Base-by-base conservation (phyloP, 64 coral and sea anemone genomes). In the Montipora cactus region DNA sequence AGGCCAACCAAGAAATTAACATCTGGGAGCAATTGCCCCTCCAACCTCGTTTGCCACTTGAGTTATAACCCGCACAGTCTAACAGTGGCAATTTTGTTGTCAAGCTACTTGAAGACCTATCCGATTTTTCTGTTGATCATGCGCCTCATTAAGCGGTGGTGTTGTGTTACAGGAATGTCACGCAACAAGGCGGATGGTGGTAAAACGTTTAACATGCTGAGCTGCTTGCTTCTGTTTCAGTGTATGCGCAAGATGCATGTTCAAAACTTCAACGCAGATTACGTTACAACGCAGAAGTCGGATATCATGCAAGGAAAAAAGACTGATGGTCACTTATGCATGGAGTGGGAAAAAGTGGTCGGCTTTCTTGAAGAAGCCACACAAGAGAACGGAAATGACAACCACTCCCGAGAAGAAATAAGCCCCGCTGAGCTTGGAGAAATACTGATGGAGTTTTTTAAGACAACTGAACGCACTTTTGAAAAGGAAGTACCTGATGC, bases 91-190 rank as follows among this genome's bases (percentile, higher is more conserved):
- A 87, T 94, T 77, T 72, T 99, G 44, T 47, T 99, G 50, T 77
- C 79, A 0, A 91, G 72, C 46, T 99, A 94, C 44, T 80, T 94
- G 64, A 96, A 96, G 72, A 78, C 86, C 0, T 91, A 94, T 67
- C 97, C 95, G 58, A 46, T 16, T 28, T 89, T 99, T 1, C 76
- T 99, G 15, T 86, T 95, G 2, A 49, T 99, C 8, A 64, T 99
- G 10, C 95, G 95, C 75, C 46, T 96, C 16, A 64, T 99, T 78
- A 81, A 94, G 8, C 88, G 90, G 13, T 99, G 97, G 97, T 93
- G 91, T 51, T 90, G 90, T 49, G 79, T 85, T 14, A 94, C 94
- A 86, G 89, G 78, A 19, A 47, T 99, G 55, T 94, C 95, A 18
- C 92, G 95, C 4, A 92, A 99, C 25, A 82, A 78, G 2, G 92